These are phyloP conservation scores for Mesorhabditis sp. DNA, from an alignment of 2,888 invertebrate genomes.

Conservation along the genomic window DNA sequence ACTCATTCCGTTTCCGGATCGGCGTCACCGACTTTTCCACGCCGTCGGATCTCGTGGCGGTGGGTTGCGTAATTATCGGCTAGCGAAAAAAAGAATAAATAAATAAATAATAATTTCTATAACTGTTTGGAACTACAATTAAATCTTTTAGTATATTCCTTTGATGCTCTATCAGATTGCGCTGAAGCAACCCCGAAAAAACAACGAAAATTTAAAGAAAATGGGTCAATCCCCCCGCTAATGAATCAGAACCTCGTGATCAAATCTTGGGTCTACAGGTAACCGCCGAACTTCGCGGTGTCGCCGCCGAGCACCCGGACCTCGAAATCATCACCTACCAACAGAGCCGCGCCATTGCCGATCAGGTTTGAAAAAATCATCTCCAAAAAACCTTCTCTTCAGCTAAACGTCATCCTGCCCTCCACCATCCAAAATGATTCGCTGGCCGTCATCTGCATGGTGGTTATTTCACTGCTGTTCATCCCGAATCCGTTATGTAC, in stretches of 20 bases:
- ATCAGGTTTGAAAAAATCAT: slow-evolving; percentile 34
- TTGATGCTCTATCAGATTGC: no score
- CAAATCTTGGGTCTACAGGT: background rate
- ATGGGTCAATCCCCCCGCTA: no score
- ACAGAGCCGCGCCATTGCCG: slow-evolving; percentile 52
- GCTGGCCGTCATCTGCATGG: slow-evolving; percentile 76
- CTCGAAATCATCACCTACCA: slow-evolving; percentile 53
- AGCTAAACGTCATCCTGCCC: slow-evolving; percentile 54
- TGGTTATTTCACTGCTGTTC: slow-evolving; percentile 85
- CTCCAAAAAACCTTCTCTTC: slow-evolving; percentile 7
- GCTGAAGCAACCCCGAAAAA: no score
- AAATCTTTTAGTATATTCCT: no score
- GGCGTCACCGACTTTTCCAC: slow-evolving; percentile 52
- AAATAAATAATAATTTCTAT: background rate
- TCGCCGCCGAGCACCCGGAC: slow-evolving; percentile 47
- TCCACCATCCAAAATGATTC: slow-evolving; percentile 56
- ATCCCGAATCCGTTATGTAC: slow-evolving; percentile 89
- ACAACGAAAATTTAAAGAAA: no score
- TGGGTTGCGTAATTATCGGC: slow-evolving; percentile 14
- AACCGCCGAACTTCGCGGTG: slow-evolving; percentile 35
- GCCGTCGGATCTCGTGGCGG: slow-evolving; percentile 50
- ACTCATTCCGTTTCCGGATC: slow-evolving; percentile 53
- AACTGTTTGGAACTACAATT: no score
- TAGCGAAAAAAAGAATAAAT: slow-evolving; percentile 8
- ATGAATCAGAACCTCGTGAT: no score